Evolutionary conservation across 2,888 invertebrate species (phyloP), one percentile per base, ranked within the genome.

Genomic region (Zelleria hepariella): DNA sequence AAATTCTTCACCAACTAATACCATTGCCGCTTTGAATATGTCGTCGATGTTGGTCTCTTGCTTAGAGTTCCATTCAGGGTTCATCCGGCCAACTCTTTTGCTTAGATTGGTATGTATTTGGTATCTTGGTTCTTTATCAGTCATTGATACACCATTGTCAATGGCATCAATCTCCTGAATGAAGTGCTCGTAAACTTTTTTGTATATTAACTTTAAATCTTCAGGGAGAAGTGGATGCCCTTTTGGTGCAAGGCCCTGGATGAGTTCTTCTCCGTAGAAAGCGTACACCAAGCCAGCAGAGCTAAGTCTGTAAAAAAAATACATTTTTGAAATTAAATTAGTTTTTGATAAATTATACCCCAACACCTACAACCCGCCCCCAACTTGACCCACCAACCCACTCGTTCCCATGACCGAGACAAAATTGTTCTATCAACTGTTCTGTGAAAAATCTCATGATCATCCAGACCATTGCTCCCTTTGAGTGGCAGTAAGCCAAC

Each of bases 91-190:
- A 0, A 99, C 94, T 66, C 98, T 89, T 0, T 92, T 81, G 71
- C 95, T 94, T 8, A 98, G 72, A 76, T 94, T 91, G 0, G 98
- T 96, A 1, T 91, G 90, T n/a, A 98, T 94, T 63, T 90, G 90
- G 75, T 97, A 98, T 27, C 82, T 86, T 0, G 94, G 93, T 70
- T 93, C 92, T 1, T 92, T 94, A 51, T 93, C 91, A 63, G 91
- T 92, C 90, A 95, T 94, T 0, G 94, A 92, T 0, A 98, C 91
- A n/a, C 99, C 99, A 87, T 99, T 99, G 78, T 99, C 99, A 59
- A 98, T 94, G 0, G 95, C 99, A 85, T 99, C 99, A 62, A 99
- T 91, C 90, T 98, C 98, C 84, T 95, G 94, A 15, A 99, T 93
- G 59, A 99, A 95, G 61, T 91, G 91, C 64, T 95, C 93, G 77